Evolutionary conservation across 2,888 invertebrate genomes (phyloP).

Genomic region (Stenodema calcarata): DNA sequence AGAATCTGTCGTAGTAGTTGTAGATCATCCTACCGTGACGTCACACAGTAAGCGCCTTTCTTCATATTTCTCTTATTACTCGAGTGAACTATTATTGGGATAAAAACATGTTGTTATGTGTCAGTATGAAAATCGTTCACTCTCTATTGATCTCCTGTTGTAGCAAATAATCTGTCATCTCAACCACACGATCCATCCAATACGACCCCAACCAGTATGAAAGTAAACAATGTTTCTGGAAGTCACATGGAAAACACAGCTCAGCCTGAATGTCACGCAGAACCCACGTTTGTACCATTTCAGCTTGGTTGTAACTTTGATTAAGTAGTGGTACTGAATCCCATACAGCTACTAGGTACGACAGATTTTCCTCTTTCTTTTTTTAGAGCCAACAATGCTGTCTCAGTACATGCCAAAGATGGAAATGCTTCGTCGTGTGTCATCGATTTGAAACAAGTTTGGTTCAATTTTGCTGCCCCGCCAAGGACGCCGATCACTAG

Average conservation of each 20-base stretch:
- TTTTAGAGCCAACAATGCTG: slow-evolving; percentile 48
- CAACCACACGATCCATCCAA: slow-evolving; percentile 5
- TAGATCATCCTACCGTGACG: slow-evolving; percentile 21
- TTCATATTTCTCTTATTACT: too few species aligned
- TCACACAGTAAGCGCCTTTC: not conserved
- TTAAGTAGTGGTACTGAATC: not conserved
- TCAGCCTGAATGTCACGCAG: slow-evolving; percentile 46
- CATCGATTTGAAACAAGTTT: slow-evolving; percentile 86
- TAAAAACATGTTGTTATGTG: not conserved
- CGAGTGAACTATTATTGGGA: too few species aligned
- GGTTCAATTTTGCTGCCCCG: slow-evolving; percentile 98
- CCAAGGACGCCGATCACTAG: slow-evolving; percentile 91
- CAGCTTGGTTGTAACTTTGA: not conserved
- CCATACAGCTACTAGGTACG: not conserved
- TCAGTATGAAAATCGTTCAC: not conserved
- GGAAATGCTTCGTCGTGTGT: slow-evolving; percentile 85
- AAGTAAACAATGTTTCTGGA: not conserved
- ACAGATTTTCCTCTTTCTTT: too few species aligned
- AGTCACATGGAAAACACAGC: not conserved
- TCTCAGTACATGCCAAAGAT: slow-evolving; percentile 61
- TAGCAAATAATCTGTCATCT: not conserved
- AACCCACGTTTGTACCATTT: slow-evolving; percentile 45
- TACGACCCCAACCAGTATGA: slow-evolving; percentile 32
- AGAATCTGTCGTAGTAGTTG: slow-evolving; percentile 58
- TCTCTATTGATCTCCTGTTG: not conserved